Evolutionary conservation across 2,113 vertebrate species (phyloP), one percentile per base, ranked within the genome.

Genomic region (Onychostruthus taczanowskii): DNA sequence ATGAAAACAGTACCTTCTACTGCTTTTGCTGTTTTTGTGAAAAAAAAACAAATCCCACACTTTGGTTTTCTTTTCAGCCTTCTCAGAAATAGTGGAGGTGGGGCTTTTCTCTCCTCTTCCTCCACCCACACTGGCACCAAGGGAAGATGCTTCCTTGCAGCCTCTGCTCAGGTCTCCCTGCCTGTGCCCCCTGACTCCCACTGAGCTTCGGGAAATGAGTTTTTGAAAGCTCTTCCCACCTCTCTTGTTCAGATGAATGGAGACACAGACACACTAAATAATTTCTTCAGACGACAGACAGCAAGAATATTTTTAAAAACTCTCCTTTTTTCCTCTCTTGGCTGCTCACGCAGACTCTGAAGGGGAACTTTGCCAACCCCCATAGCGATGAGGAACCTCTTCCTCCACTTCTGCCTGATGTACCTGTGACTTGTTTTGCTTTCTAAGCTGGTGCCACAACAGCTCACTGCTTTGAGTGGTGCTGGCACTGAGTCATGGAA

Each of bases 11-110:
- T 84, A 96, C 84, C 94, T 91, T 97, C 75, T 72, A 81, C 69
- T 63, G 96, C 94, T 97, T 97, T 97, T 97, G 94, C 94, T 96
- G 94, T 81, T 95, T 95, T 95, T 64, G 13, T 67, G 81, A 88
- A 58, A 87, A 90, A 46, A 89, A 74, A 47, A 81, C 67, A 77
- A 90, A 94, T 79, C 94, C 95, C 91, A 94, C 92, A 92, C 84
- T 96, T 77, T 0, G 64, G 84, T 82, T 92, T 94, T 94, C 95
- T 93, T 94, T 91, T 87, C 96, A 94, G 44, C 76, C 75, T 62
- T 79, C 94, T 87, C 76, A 77, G 95, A 82, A 75, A 55, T 3
- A 13, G 64, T 2, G 89, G 94, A 81, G 96, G 97, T 93, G 91
- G 93, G 78, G 62, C 68, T 73, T 74, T 86, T 68, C 84, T 78